Evolutionary conservation across 2,797 vertebrate species (phyloP).

Genomic region (Schizopygopsis pylzovi): DNA sequence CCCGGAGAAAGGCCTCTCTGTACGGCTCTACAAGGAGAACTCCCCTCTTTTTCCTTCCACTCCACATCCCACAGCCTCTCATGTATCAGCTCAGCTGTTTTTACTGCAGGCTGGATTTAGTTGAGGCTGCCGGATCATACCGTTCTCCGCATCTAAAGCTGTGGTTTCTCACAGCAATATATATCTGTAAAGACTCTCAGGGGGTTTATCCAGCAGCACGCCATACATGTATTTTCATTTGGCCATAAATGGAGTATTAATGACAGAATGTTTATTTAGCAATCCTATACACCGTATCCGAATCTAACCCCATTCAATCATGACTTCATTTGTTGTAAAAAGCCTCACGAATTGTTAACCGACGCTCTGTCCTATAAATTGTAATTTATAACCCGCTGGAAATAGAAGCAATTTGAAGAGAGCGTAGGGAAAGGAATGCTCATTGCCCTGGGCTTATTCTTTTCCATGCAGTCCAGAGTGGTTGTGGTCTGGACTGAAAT

Average conservation of each 20-base stretch:
- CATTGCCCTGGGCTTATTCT: conserved; percentile 54
- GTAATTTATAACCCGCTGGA: conserved; percentile 42
- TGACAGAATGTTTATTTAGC: conserved; percentile 30
- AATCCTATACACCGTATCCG: neutral
- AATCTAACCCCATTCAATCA: neutral
- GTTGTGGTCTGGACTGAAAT: conserved; percentile 57
- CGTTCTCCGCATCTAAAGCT: conserved; percentile 21
- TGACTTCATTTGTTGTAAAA: conserved; percentile 22
- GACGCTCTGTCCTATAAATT: conserved; percentile 39
- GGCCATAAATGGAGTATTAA: neutral
- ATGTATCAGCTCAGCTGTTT: conserved; percentile 24
- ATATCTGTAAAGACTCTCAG: conserved; percentile 5
- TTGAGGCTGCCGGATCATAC: conserved; percentile 32
- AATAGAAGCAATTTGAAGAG: conserved; percentile 57
- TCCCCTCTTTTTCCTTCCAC: conserved; percentile 50
- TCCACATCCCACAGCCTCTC: conserved; percentile 49
- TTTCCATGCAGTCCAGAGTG: conserved; percentile 55
- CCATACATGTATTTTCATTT: conserved; percentile 30
- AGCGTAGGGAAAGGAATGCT: conserved; percentile 61
- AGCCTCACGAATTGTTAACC: conserved; percentile 27
- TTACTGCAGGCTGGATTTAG: conserved; percentile 42
- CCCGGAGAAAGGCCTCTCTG: conserved; percentile 54
- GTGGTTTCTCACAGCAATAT: conserved; percentile 27
- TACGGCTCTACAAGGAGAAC: conserved; percentile 46
- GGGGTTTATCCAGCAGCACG: conserved; percentile 33